Conservation (phyloP, 2,797 vertebrate species). For the Malacoctenus gilli region DNA sequence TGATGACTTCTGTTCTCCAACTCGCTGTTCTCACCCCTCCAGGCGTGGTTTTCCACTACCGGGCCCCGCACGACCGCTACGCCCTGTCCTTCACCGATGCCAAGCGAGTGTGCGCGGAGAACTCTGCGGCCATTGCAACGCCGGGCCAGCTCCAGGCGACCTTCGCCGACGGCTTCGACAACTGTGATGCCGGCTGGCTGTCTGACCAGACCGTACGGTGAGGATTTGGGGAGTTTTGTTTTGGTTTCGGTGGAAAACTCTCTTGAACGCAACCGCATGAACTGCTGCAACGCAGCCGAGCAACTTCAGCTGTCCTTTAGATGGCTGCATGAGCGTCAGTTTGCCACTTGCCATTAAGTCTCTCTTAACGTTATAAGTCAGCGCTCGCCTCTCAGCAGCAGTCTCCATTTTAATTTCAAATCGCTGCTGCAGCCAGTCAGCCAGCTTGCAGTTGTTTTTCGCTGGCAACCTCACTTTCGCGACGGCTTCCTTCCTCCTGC, state of each 20-base stretch:
- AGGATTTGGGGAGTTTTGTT: slow-evolving; percentile 35
- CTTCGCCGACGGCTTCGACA: slow-evolving; percentile 94
- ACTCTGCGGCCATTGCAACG: slow-evolving; percentile 86
- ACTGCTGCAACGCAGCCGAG: slow-evolving; percentile 37
- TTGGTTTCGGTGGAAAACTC: slow-evolving; percentile 24
- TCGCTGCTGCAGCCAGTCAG: slow-evolving; percentile 22
- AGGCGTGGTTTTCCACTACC: slow-evolving; percentile 96
- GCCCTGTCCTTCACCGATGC: slow-evolving; percentile 86
- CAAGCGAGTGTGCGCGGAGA: slow-evolving; percentile 85
- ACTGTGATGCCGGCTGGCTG: slow-evolving; percentile 96
- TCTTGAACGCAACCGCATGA: slow-evolving; percentile 21
- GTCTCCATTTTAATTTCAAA: slow-evolving; percentile 49
- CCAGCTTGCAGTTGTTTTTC: slow-evolving; percentile 45
- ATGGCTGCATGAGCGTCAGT: slow-evolving; percentile 22
- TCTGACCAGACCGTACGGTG: slow-evolving; percentile 92
- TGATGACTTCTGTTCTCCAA: slow-evolving; percentile 2
- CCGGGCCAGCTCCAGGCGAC: slow-evolving; percentile 90
- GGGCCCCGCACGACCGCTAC: slow-evolving; percentile 88
- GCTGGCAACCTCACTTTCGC: too few relatives aligned
- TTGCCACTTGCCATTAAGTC: slow-evolving; percentile 44
- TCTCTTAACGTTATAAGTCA: slow-evolving; percentile 26
- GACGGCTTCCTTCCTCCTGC: slow-evolving; percentile 31
- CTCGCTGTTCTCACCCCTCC: slow-evolving; percentile 37
- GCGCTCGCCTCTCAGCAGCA: slow-evolving; percentile 20
- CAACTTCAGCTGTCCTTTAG: slow-evolving; percentile 44